Conservation (phyloP, 2,113 vertebrate genomes). For the Sorex fumeus region DNA sequence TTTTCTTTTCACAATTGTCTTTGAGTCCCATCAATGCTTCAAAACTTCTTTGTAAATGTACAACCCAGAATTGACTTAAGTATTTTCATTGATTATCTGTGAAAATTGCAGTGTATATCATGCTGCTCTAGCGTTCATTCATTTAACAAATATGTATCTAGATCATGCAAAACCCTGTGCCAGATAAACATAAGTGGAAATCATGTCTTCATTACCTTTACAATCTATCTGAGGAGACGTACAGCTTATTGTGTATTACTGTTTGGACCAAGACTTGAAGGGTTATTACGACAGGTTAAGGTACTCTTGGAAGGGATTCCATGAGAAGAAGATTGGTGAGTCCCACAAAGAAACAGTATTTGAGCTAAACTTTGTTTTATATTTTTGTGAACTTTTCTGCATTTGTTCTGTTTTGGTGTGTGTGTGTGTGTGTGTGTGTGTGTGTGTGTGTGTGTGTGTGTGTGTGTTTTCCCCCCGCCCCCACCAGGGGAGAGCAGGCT, state of each 20-base stretch:
- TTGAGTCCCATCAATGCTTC: neutral
- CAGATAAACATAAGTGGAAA: neutral
- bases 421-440: too few species aligned
- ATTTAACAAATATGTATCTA: slow-evolving; percentile 47
- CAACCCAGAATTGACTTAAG: slow-evolving; percentile 34
- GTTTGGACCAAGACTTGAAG: slow-evolving; percentile 21
- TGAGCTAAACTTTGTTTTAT: neutral
- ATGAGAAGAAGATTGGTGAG: neutral
- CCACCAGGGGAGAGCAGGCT: too few species aligned
- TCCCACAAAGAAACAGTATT: neutral
- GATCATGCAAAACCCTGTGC: slow-evolving; percentile 9
- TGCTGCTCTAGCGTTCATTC: slow-evolving; percentile 19
- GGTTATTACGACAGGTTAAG: neutral
- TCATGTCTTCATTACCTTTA: neutral
- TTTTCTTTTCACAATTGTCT: slow-evolving; percentile 36
- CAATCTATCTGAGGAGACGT: neutral
- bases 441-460: too few species aligned
- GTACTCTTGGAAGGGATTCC: neutral
- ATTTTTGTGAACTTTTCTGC: neutral
- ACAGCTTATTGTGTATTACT: neutral
- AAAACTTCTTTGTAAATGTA: neutral
- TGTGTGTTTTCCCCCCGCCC: too few species aligned
- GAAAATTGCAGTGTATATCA: slow-evolving; percentile 33
- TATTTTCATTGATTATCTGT: slow-evolving; percentile 16
- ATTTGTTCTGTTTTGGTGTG: neutral